phyloP scores from a whole-genome alignment of 2,113 vertebrate species.

The Leptodactylus fuscus region DNA sequence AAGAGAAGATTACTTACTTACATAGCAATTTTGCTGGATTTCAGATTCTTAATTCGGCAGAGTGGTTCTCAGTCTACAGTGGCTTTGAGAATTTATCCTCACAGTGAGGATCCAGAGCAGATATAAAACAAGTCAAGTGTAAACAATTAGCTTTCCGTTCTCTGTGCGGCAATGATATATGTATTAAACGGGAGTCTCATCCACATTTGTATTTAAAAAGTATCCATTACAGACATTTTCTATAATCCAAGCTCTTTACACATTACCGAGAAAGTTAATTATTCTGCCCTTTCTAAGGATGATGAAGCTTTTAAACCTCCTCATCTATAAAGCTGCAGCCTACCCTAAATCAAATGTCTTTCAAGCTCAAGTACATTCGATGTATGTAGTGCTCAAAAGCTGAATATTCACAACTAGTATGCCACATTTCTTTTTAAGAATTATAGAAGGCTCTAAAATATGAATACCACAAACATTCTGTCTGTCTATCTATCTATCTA shows the following conservation, averaged over 20 bases:
- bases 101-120: slow-evolving; percentile 13
- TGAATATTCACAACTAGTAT: neutral
- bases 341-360: slow-evolving; percentile 21
- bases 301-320: slow-evolving; percentile 51
- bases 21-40: slow-evolving; percentile 57
- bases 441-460: too few species aligned
- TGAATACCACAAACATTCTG: too few species aligned
- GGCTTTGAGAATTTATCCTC: slow-evolving; percentile 45
- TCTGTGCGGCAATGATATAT: neutral
- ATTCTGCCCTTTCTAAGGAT: slow-evolving; percentile 48
- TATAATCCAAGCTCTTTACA: slow-evolving; percentile 7
- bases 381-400: neutral
- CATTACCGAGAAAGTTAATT: slow-evolving; percentile 47
- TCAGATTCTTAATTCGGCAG: slow-evolving; percentile 50
- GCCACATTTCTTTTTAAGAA: neutral
- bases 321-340: slow-evolving; percentile 35
- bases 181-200: neutral
- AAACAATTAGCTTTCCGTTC: slow-evolving; percentile 40
- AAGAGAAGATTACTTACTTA: slow-evolving; percentile 59
- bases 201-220: slow-evolving; percentile 21
- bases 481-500: too few species aligned
- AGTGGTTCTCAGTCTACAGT: slow-evolving; percentile 27
- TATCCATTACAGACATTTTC: neutral
- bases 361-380: neutral
- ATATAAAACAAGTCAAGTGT: slow-evolving; percentile 46